Percentiles rank a stretch among this genome's conserved stretches.
phyloP scores from a whole-genome alignment of 2,888 invertebrate species.

The Mantis religiosa region DNA sequence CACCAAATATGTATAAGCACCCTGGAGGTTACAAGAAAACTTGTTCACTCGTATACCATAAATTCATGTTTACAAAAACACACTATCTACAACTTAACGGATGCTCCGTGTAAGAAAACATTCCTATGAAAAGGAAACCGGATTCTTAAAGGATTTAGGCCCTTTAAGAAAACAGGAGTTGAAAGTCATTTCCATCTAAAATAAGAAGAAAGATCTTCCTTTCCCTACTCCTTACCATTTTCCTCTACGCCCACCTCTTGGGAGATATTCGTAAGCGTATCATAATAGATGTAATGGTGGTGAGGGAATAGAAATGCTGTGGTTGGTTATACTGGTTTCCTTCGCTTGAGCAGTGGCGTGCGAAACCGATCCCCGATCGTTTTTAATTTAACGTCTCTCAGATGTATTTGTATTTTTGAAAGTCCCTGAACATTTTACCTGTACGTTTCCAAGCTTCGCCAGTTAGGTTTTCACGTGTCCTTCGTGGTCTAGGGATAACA shows the following conservation, averaged over 20 bases:
- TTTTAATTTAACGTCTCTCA: too few species aligned
- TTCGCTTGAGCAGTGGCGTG: background rate
- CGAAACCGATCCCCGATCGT: too few species aligned
- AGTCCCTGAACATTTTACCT: too few species aligned
- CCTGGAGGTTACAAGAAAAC: background rate
- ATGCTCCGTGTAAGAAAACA: background rate
- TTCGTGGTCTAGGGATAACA: too few species aligned
- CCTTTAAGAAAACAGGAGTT: background rate
- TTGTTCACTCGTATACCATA: background rate
- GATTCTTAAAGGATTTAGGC: background rate
- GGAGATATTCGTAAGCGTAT: background rate
- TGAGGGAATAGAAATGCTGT: background rate
- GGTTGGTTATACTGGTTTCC: background rate
- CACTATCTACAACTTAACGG: background rate
- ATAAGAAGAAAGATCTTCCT: background rate
- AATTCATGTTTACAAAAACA: background rate
- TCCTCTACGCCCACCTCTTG: background rate
- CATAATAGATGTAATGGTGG: background rate
- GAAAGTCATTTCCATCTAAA: background rate
- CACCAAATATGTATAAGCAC: background rate
- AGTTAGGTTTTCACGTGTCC: too few species aligned
- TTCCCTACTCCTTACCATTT: background rate
- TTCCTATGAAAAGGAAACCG: background rate
- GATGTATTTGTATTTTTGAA: too few species aligned
- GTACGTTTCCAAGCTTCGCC: too few species aligned